Percentiles rank a stretch among this genome's conserved stretches.
Conservation (phyloP, 2,888 invertebrate species). For the Ophioninae sp. region DNA sequence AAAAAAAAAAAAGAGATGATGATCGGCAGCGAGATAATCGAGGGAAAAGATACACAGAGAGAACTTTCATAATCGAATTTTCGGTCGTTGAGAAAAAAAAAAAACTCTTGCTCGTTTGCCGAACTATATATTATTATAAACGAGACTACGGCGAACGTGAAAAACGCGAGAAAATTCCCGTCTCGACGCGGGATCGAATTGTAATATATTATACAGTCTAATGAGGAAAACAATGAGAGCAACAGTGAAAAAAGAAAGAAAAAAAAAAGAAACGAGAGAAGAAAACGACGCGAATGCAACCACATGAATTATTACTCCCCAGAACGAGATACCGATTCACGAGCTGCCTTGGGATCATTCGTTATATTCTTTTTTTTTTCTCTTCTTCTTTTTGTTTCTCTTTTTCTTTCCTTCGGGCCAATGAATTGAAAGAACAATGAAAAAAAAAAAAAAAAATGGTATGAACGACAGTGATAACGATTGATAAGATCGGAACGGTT, state of each 20-base stretch:
- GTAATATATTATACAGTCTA: conserved; percentile 67
- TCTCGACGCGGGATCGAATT: conserved; percentile 56
- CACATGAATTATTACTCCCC: conserved; percentile 50
- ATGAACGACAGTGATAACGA: conserved; percentile 31
- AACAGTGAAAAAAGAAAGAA: conserved; percentile 19
- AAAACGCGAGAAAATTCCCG: conserved; percentile 35
- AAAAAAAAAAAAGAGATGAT: background rate
- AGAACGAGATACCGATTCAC: conserved; percentile 60
- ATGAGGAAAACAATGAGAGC: conserved; percentile 46
- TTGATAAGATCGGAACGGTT: conserved; percentile 4
- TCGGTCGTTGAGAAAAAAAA: conserved; percentile 1
- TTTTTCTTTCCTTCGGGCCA: conserved; percentile 48
- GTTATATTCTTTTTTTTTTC: background rate
- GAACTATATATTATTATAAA: conserved; percentile 32
- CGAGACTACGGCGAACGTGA: conserved; percentile 31
- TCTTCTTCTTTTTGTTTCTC: conserved; percentile 18
- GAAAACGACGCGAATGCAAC: conserved; percentile 7
- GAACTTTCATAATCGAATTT: conserved; percentile 11
- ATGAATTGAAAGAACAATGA: conserved; percentile 38
- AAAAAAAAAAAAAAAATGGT: conserved; percentile 5
- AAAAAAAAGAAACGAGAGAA: conserved; percentile 19
- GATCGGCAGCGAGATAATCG: background rate
- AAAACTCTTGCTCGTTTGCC: conserved; percentile 39
- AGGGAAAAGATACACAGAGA: background rate
- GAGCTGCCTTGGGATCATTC: conserved; percentile 61